Evolutionary conservation across 2,888 invertebrate species (phyloP).

Genomic region (Drepana falcataria): DNA sequence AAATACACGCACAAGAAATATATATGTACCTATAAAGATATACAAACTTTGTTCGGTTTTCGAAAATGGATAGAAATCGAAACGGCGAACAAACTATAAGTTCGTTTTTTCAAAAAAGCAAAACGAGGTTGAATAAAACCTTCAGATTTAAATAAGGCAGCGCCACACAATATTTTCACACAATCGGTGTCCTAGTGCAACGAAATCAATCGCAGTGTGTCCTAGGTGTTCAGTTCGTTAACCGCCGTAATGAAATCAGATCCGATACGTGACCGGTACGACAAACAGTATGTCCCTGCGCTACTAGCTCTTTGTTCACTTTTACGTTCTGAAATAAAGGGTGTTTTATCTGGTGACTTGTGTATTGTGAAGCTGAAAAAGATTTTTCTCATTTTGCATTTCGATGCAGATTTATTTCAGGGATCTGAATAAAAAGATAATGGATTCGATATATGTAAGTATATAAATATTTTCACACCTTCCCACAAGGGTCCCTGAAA

Average conservation of each 20-base stretch:
- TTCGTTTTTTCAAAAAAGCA: no score
- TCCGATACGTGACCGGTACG: slow-evolving; percentile 41
- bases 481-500: no score
- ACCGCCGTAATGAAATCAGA: slow-evolving; percentile 51
- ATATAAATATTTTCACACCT: no score
- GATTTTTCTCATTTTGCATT: neutral
- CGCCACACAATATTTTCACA: neutral
- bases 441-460: neutral
- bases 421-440: neutral
- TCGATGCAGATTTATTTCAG: neutral
- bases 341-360: neutral
- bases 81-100: no score
- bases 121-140: no score
- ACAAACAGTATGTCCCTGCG: neutral
- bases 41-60: no score
- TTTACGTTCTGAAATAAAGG: neutral
- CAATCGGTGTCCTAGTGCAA: slow-evolving; percentile 13
- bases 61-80: no score
- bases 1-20: no score
- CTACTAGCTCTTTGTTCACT: neutral
- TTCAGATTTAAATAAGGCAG: no score
- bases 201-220: slow-evolving; percentile 42
- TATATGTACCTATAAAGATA: no score
- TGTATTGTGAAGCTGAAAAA: neutral
- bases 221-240: slow-evolving; percentile 50